Conservation (phyloP, 2,797 vertebrate species). For the Brotula barbata region DNA sequence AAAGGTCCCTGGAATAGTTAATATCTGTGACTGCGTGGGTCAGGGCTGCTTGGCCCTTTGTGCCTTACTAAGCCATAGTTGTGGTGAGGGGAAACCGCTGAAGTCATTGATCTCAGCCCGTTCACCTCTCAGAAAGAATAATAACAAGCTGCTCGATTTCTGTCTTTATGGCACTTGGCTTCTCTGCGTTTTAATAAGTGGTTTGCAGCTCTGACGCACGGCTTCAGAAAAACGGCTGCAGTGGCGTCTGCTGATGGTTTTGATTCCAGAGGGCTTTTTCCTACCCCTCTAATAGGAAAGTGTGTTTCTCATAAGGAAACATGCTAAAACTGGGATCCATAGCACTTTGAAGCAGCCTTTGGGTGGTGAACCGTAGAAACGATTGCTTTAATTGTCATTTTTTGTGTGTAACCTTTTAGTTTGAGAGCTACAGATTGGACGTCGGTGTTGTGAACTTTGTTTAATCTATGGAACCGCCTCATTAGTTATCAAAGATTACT, state of each 20-base stretch:
- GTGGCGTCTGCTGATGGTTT: slow-evolving; percentile 77
- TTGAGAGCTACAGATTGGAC: slow-evolving; percentile 36
- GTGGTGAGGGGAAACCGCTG: slow-evolving; percentile 73
- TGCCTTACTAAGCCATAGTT: slow-evolving; percentile 76
- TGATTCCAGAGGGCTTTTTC: slow-evolving; percentile 50
- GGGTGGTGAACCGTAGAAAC: slow-evolving; percentile 59
- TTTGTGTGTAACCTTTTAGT: slow-evolving; percentile 28
- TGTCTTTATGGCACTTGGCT: slow-evolving; percentile 82
- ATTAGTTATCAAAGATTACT: slow-evolving; percentile 46
- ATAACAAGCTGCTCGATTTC: slow-evolving; percentile 80
- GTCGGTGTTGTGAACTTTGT: slow-evolving; percentile 11
- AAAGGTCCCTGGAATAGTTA: slow-evolving; percentile 75
- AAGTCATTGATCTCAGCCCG: slow-evolving; percentile 80
- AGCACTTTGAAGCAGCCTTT: slow-evolving; percentile 60
- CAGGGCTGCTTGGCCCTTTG: slow-evolving; percentile 62
- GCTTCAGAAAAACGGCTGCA: slow-evolving; percentile 71
- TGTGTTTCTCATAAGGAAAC: slow-evolving; percentile 78
- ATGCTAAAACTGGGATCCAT: slow-evolving; percentile 57
- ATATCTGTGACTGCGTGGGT: slow-evolving; percentile 73
- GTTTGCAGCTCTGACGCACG: slow-evolving; percentile 78
- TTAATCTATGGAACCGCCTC: slow-evolving; percentile 28
- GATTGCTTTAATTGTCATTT: slow-evolving; percentile 54
- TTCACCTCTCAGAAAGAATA: slow-evolving; percentile 82
- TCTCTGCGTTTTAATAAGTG: slow-evolving; percentile 78
- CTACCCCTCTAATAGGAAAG: slow-evolving; percentile 62